Evolutionary conservation across 2,113 vertebrate genomes (phyloP).

Genomic region (Rattus norvegicus): DNA sequence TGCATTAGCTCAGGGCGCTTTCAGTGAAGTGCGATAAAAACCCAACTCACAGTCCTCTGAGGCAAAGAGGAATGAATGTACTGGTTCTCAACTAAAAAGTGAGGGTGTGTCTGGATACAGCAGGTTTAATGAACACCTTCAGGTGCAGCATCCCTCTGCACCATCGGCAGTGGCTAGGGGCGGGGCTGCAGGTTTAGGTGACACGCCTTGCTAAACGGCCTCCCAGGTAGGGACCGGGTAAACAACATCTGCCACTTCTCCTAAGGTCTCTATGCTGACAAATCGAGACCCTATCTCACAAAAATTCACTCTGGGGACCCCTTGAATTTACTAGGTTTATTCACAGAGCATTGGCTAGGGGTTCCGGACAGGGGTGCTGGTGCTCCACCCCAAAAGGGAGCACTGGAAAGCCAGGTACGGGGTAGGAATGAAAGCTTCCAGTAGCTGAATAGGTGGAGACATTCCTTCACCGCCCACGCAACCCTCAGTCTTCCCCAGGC

Average conservation of each 20-base stretch:
- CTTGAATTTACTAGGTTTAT: not conserved
- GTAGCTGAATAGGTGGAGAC: not conserved
- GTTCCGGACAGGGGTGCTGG: not conserved
- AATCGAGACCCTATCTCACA: not conserved
- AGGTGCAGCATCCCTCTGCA: not conserved
- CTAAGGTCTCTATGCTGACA: not conserved
- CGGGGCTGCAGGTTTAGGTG: not conserved
- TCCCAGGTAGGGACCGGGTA: not conserved
- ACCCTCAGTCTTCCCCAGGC: not conserved
- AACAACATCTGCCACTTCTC: not conserved
- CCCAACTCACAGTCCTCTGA: not conserved
- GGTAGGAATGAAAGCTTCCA: not conserved
- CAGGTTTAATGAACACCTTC: not conserved
- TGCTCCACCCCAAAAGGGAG: not conserved
- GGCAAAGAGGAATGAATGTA: not conserved
- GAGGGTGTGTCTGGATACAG: not conserved
- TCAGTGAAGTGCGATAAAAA: constrained; percentile 23
- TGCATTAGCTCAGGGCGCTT: not conserved
- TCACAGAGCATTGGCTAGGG: not conserved
- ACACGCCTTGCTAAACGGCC: no score
- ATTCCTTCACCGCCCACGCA: not conserved
- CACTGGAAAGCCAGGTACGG: not conserved
- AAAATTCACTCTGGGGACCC: not conserved
- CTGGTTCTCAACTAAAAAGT: not conserved
- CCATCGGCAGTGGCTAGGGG: not conserved